Conservation (phyloP, 2,113 vertebrate species). For the Anhinga anhinga region DNA sequence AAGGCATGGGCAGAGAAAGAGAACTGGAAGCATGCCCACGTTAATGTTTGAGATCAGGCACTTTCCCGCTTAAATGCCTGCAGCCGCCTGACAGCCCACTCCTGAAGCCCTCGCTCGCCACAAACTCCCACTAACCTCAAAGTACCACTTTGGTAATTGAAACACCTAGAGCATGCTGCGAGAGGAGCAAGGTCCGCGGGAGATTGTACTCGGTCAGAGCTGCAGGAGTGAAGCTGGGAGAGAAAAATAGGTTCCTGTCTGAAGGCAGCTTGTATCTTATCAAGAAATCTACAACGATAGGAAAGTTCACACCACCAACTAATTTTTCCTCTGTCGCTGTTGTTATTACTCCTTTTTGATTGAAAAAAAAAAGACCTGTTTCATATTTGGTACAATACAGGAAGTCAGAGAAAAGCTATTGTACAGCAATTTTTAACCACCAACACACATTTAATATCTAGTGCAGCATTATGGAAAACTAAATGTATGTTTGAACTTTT, state of each 20-base stretch:
- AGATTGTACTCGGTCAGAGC: not conserved
- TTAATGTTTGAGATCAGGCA: not conserved
- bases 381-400: conserved; percentile 46
- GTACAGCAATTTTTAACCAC: conserved; percentile 68
- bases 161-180: not conserved
- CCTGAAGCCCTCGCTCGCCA: not conserved
- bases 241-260: not conserved
- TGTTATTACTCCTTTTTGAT: conserved; percentile 49
- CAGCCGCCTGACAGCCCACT: not conserved
- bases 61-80: not conserved
- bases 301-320: conserved; percentile 11
- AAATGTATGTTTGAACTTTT: conserved; percentile 60
- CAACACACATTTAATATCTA: conserved; percentile 73
- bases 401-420: conserved; percentile 65
- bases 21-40: not conserved
- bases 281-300: not conserved
- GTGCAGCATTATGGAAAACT: conserved; percentile 59
- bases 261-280: conserved; percentile 13
- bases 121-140: not conserved
- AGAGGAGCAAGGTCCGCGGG: not conserved
- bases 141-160: not conserved
- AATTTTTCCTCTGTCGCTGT: conserved; percentile 19
- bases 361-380: not conserved
- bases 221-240: conserved; percentile 4
- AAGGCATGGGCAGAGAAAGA: not conserved